Evolutionary conservation across 2,797 vertebrate species (phyloP).

Genomic region (Sphenopsis melanotis): DNA sequence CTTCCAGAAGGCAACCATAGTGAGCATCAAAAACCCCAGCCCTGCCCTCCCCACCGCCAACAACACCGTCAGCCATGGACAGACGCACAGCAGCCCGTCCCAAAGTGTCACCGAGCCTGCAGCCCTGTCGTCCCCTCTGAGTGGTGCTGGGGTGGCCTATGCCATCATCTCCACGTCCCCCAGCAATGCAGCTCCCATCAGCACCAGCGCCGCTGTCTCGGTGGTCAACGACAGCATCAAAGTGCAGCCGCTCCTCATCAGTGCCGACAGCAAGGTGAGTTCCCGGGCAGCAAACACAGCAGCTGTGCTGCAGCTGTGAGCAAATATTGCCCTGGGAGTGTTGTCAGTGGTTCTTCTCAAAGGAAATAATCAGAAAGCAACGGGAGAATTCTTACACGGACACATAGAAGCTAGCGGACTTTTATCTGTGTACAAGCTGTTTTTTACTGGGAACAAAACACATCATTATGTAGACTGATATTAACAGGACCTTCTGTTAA

Average conservation of each 20-base stretch:
- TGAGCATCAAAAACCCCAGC: slow-evolving; percentile 84
- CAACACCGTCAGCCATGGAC: slow-evolving; percentile 89
- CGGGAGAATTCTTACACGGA: not conserved
- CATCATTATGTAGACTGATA: not conserved
- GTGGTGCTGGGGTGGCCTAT: slow-evolving; percentile 86
- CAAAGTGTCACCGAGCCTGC: slow-evolving; percentile 65
- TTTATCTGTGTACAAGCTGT: not conserved
- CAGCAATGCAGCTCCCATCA: slow-evolving; percentile 71
- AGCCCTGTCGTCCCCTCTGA: slow-evolving; percentile 71
- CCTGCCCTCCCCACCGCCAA: slow-evolving; percentile 91
- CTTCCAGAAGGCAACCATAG: slow-evolving; percentile 79
- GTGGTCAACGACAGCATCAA: slow-evolving; percentile 85
- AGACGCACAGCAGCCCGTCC: slow-evolving; percentile 72
- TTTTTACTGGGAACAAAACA: not conserved
- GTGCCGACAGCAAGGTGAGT: slow-evolving; percentile 83
- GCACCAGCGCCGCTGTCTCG: slow-evolving; percentile 74
- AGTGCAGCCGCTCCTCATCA: slow-evolving; percentile 86
- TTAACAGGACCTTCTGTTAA: not conserved
- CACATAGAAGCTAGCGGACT: not conserved
- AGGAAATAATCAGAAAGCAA: not conserved
- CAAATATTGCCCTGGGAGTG: not conserved
- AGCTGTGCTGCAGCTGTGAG: not conserved
- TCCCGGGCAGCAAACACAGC: not conserved
- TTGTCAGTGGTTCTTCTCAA: not conserved
- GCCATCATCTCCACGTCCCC: slow-evolving; percentile 93